Evolutionary conservation across 2,888 invertebrate species (phyloP), one percentile per base, ranked within the genome.

Genomic region (Archips crataeganus): DNA sequence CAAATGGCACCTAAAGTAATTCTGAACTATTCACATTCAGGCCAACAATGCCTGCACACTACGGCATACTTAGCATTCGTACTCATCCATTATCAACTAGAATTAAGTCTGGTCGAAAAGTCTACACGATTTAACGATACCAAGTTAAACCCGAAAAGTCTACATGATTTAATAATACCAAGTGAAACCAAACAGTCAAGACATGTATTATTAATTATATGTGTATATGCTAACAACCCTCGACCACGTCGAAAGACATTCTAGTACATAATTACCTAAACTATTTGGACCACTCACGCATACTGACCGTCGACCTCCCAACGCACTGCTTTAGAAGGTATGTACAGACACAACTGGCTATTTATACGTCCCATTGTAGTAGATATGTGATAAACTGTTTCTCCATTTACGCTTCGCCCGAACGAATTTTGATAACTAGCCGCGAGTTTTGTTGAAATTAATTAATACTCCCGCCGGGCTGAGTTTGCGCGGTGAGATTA

Each of bases 401-500:
- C 47, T 45, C 9, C 42, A 42, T 63, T 47, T 63, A 32, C 13
- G 23, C 9, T 63, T 63, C 11, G 23, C 32, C 63, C 32, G 32
- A 63, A 63, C 60, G 60, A 47, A 63, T 63, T 63, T 63, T 63
- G 32, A 63, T 63, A 63, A 63, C 63, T 45, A 23, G 23, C 10
- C 10, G 57, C 23, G 47, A 11, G 62, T 47, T 63, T 63, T 45
- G 45, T 45, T 13, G 45, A 32, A 63, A 47, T 63, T 63, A 63
- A 63, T 63, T 63, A 63, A 23, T 32, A 32, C 32, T 47, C 45
- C n/a, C 60, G 60, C 60, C 13, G 45, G 63, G 45, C 63, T 10
- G 63, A 63, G 63, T 47, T 63, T 47, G 63, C 63, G 42, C 47
- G 45, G 63, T 47, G 47, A 63, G 45, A 63, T 63, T 63, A 63